phyloP scores from a whole-genome alignment of 2,797 vertebrate species.

The Argyrosomus regius region DNA sequence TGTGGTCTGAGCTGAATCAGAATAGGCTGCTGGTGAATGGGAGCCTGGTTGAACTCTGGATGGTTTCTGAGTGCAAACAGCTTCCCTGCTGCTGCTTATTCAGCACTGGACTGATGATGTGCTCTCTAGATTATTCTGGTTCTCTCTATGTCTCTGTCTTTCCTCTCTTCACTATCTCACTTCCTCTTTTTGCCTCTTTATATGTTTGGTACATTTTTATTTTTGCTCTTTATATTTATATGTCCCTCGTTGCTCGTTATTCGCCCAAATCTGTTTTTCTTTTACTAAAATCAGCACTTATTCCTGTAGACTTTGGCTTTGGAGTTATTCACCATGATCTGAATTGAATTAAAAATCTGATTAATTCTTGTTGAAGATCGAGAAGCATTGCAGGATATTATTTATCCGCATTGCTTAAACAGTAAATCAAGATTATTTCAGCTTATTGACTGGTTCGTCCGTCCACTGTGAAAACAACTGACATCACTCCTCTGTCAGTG shows the following conservation, averaged over 20 bases:
- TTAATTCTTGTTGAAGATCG: constrained; percentile 16
- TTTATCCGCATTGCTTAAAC: constrained; percentile 36
- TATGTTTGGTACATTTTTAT: neutral
- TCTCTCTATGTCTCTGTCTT: constrained; percentile 32
- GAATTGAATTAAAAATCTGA: constrained; percentile 8
- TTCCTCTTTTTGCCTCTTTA: neutral
- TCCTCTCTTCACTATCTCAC: constrained; percentile 5
- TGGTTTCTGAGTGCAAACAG: constrained; percentile 40
- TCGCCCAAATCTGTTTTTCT: neutral
- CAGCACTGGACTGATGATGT: constrained; percentile 54
- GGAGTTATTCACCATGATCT: neutral
- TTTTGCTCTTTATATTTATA: neutral
- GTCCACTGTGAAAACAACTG: constrained; percentile 79
- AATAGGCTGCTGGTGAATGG: constrained; percentile 48
- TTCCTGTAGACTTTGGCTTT: neutral
- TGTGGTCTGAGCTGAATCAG: constrained; percentile 58
- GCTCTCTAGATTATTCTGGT: constrained; percentile 50
- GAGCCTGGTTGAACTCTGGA: constrained; percentile 44
- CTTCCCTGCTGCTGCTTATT: constrained; percentile 57
- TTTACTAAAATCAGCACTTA: constrained; percentile 5
- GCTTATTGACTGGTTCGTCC: constrained; percentile 31
- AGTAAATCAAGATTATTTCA: constrained; percentile 39
- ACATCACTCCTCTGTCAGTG: constrained; percentile 76
- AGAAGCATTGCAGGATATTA: constrained; percentile 18
- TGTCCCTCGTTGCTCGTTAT: neutral